A percentile compares a stretch with the other conserved stretches of the same genome.
Conservation (phyloP, 2,113 vertebrate species). For the Plestiodon gilberti region DNA sequence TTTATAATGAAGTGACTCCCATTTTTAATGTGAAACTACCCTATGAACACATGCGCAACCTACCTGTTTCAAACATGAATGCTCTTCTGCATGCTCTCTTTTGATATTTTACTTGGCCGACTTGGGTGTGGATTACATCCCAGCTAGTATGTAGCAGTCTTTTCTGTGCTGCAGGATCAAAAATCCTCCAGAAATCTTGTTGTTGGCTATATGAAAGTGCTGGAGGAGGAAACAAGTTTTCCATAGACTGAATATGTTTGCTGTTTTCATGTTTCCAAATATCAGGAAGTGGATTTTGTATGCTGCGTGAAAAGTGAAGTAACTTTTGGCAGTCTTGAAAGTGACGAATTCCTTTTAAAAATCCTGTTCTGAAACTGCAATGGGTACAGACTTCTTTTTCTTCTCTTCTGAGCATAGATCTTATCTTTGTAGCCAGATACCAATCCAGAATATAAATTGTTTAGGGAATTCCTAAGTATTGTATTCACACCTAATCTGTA, state of each 20-base stretch:
- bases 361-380: neutral
- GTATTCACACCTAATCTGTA: constrained; percentile 61
- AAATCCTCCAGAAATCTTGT: neutral
- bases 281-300: neutral
- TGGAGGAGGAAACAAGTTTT: neutral
- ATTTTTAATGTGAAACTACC: neutral
- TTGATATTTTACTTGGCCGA: neutral
- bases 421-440: constrained; percentile 54
- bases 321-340: neutral
- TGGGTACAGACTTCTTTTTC: neutral
- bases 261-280: neutral
- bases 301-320: neutral
- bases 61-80: no score
- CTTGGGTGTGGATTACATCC: neutral
- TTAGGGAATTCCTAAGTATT: constrained; percentile 60
- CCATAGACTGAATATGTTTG: neutral
- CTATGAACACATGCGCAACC: neutral
- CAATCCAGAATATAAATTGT: constrained; percentile 56
- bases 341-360: neutral
- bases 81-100: neutral
- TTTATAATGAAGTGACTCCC: neutral
- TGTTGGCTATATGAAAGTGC: neutral
- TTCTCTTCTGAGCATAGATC: constrained; percentile 47
- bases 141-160: neutral
- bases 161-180: neutral